Base-by-base conservation (phyloP, 2,797 vertebrate species). In the Vipera latastei region DNA sequence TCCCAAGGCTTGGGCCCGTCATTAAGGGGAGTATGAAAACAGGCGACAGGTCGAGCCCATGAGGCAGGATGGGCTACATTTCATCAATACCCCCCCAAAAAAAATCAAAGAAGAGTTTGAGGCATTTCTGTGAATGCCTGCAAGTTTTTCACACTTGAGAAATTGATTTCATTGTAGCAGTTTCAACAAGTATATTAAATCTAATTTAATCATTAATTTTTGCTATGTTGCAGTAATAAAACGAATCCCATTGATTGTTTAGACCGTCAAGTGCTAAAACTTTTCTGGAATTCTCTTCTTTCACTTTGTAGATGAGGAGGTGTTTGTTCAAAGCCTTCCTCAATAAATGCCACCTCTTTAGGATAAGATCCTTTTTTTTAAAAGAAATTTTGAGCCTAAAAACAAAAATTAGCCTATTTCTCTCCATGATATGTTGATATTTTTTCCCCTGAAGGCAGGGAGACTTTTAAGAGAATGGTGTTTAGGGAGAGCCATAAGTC, bases 121-220 rank as follows among this genome's bases (percentile, higher is more conserved):
- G 78, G 57, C 57, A 86, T 91, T 61, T 91, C 9, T 32, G 44
- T 32, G 44, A 63, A 63, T 22, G 28, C 44, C 61, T 61, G 8
- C 44, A 55, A 92, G 4, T 22, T 26, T 44, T 73, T 14, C 87
- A 48, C 1, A 94, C 13, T 4, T 26, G 8, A 18, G 89, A 91
- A 91, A n/a, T 86, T 48, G 16, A 4, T 28, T 60, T 86, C 91
- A 90, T 13, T 56, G 48, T 90, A 91, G 22, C 83, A 22, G 56
- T 93, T 95, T 93, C 85, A 59, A 32, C 5, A 90, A 63, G 90
- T 22, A 87, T 2, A 12, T 12, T 88, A 73, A 9, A 91, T 69
- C 12, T 89, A 22, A 95, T 65, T 88, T 56, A 44, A 9, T 69
- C 22, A 56, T 88, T 69, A 60, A 44, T 12, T 91, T 69, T 88